Evolutionary conservation across 2,888 invertebrate genomes (phyloP).

Genomic region (Spisula solida): DNA sequence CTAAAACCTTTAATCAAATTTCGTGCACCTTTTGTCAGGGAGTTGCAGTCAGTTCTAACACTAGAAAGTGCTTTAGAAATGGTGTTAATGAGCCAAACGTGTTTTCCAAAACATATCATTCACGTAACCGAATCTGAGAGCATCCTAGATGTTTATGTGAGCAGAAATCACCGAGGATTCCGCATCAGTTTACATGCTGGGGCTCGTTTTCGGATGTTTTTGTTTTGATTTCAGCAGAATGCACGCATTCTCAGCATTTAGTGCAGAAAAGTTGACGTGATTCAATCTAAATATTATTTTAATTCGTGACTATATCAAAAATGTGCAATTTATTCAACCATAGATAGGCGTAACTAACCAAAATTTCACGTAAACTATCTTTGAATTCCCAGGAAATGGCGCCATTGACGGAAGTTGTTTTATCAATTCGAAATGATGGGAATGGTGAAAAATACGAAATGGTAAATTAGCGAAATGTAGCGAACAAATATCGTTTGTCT

Average conservation of each 20-base stretch:
- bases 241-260: not conserved
- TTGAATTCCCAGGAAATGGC: slow-evolving; percentile 71
- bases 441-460: not conserved
- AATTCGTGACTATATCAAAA: not conserved
- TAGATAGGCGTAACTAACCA: slow-evolving; percentile 47
- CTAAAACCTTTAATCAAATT: no score
- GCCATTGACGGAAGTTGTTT: slow-evolving; percentile 48
- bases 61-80: no score
- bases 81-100: no score
- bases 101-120: no score
- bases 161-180: slow-evolving; percentile 40
- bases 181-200: slow-evolving; percentile 53
- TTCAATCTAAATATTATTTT: not conserved
- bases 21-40: no score
- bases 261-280: not conserved
- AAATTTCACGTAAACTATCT: slow-evolving; percentile 63
- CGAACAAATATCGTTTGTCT: not conserved
- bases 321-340: not conserved
- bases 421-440: not conserved
- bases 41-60: no score
- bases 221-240: not conserved
- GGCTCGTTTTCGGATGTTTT: slow-evolving; percentile 43
- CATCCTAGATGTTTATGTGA: not conserved
- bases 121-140: no score
- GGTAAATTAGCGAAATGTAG: not conserved